Base-by-base conservation (phyloP, 2,888 invertebrate species). In the Athalia cordata region DNA sequence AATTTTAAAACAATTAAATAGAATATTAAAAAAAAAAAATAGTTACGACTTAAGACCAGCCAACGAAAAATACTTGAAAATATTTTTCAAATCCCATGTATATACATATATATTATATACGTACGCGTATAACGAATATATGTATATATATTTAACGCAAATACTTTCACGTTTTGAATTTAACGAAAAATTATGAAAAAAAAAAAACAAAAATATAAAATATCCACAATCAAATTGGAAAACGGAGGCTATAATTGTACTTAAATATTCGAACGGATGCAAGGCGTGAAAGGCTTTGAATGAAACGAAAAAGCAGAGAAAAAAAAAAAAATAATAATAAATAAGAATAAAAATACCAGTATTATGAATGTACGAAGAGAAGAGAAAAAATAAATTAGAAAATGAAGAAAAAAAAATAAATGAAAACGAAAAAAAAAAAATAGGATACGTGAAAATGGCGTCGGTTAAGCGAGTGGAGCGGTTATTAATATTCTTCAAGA, bases 281-380 rank as follows among this genome's bases (percentile, higher is more conserved):
- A 55, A 8, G 55, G 55, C 55, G 55, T n/a, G 55, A 55, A 55
- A 55, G 55, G 55, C 55, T 11, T 55, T n/a, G 29, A 29, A 2
- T 29, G 52, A 52, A 52, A 52, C 7, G 52, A 52, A 52, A 3
- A 52, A 6, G 13, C 9, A 9, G 4, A 29, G 29, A 52, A 11
- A 52, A 50, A 62, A 7, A 29, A 29, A 29, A 29, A 62, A n/a
- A 29, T 6, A 4, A 29, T 64, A 43, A 64, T 7, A 62, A 43
- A 13, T 13, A 13, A 84, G 81, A 85, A 86, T 81, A 78, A 85
- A 88, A 88, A 87, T 89, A 90, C 87, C 89, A 90, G 90, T 90
- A 90, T 90, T 90, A 90, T 89, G 87, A 90, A 87, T 90, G 89
- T 89, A 88, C 88, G 89, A 89, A 88, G 84, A 15, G 84, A 15